These are phyloP conservation scores for Zygothrica quintamaculata DNA, from an alignment of 2,888 invertebrate genomes.

Conservation along the genomic window DNA sequence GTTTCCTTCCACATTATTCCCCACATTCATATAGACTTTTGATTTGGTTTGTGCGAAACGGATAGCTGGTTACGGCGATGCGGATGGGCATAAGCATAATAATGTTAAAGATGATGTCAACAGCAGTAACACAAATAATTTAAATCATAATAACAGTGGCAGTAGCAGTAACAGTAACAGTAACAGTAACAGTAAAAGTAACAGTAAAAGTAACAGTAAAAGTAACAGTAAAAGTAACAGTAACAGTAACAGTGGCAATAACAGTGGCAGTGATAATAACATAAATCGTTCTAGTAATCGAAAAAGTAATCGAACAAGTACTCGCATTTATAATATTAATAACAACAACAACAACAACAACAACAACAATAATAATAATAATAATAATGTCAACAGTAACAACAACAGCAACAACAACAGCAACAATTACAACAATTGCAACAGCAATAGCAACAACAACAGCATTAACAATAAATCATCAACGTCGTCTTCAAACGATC, in stretches of 20 bases:
- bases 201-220: constrained; percentile 15
- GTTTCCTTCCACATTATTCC: constrained; percentile 74
- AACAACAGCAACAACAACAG: too few relatives aligned
- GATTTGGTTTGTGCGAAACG: constrained; percentile 81
- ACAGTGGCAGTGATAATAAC: neutral
- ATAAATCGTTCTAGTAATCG: constrained; percentile 3
- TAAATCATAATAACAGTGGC: constrained; percentile 18
- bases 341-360: too few relatives aligned
- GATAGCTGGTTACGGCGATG: constrained; percentile 72
- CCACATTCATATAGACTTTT: constrained; percentile 76
- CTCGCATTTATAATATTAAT: neutral
- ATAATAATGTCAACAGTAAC: too few relatives aligned
- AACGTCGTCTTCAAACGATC: constrained; percentile 23
- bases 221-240: constrained; percentile 15
- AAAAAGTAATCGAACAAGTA: neutral
- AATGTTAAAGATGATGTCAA: constrained; percentile 36
- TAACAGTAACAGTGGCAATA: too few relatives aligned
- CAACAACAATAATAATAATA: too few relatives aligned
- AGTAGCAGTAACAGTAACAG: constrained; percentile 11
- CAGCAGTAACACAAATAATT: constrained; percentile 25
- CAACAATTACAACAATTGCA: too few relatives aligned
- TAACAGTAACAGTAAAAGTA: constrained; percentile 2
- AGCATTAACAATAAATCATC: too few relatives aligned
- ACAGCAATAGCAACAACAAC: too few relatives aligned
- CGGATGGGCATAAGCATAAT: constrained; percentile 41